Conservation (phyloP, 2,797 vertebrate genomes). For the Diceros bicornis region DNA sequence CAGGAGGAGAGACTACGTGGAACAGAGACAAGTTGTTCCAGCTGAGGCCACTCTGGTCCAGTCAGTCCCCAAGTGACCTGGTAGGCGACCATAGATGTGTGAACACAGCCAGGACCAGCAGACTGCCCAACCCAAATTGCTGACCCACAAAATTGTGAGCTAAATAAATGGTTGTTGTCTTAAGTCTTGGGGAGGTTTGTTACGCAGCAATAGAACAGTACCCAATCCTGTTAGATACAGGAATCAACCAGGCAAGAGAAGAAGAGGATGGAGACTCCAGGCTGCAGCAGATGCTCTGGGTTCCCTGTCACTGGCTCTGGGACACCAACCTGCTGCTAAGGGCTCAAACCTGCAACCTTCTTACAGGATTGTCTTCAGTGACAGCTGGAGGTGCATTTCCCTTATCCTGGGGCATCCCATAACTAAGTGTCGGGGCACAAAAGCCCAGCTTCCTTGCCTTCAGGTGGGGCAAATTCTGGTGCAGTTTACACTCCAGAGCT, state of each 20-base stretch:
- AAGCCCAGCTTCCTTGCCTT: background rate
- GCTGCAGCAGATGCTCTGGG: accelerated
- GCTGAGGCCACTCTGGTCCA: background rate
- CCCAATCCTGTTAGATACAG: background rate
- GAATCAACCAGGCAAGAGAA: background rate
- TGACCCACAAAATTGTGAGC: background rate
- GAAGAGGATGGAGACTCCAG: background rate
- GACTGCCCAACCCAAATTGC: background rate
- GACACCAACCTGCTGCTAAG: background rate
- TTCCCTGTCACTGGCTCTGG: background rate
- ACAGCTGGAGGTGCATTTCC: background rate
- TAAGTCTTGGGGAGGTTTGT: background rate
- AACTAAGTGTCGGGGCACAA: background rate
- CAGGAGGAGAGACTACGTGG: background rate
- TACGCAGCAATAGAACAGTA: accelerated
- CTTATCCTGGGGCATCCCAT: background rate
- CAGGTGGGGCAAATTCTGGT: background rate
- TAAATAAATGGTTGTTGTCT: background rate
- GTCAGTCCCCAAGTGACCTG: background rate
- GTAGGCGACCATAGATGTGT: background rate
- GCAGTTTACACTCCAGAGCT: too few relatives aligned
- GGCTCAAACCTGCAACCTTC: background rate
- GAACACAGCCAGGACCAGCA: background rate
- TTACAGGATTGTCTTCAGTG: background rate
- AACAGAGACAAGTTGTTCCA: background rate